Percentiles rank a stretch among this genome's conserved stretches.
These are phyloP conservation scores for Cataglyphis altisquamis DNA, from an alignment of 2,888 invertebrate species.

Conservation along the genomic window DNA sequence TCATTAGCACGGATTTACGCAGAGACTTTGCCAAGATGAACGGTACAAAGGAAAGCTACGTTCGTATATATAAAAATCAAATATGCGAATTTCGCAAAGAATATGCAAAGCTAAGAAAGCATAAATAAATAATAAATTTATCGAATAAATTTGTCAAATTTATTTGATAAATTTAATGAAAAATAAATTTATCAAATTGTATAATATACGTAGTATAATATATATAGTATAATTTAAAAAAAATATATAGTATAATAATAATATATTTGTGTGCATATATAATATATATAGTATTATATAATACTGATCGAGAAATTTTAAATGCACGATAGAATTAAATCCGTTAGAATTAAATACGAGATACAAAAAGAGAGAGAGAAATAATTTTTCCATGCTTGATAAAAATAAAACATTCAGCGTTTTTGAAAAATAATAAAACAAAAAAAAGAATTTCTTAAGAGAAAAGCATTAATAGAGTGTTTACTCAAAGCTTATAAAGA, in stretches of 20 bases:
- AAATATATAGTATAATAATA: too few relatives aligned
- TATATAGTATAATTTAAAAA: too few relatives aligned
- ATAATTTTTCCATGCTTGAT: background rate
- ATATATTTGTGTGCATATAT: too few relatives aligned
- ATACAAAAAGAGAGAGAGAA: background rate
- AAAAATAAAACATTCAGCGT: background rate
- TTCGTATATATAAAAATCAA: conserved; percentile 1
- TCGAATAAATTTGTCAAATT: too few relatives aligned
- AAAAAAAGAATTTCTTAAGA: background rate
- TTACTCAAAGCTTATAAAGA: too few relatives aligned
- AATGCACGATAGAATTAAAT: background rate
- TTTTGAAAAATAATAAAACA: background rate
- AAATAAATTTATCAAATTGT: too few relatives aligned
- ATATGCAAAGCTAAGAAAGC: background rate
- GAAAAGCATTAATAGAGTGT: background rate
- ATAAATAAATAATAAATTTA: too few relatives aligned
- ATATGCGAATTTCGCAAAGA: background rate
- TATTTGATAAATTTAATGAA: too few relatives aligned
- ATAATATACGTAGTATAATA: too few relatives aligned
- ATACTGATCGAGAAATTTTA: background rate
- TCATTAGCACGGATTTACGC: conserved; percentile 66
- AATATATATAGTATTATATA: too few relatives aligned
- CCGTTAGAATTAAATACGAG: too few relatives aligned
- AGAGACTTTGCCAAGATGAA: conserved; percentile 63
- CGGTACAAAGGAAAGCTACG: conserved; percentile 50